phyloP scores from a whole-genome alignment of 2,888 invertebrate species.

The Agrochola circellaris region DNA sequence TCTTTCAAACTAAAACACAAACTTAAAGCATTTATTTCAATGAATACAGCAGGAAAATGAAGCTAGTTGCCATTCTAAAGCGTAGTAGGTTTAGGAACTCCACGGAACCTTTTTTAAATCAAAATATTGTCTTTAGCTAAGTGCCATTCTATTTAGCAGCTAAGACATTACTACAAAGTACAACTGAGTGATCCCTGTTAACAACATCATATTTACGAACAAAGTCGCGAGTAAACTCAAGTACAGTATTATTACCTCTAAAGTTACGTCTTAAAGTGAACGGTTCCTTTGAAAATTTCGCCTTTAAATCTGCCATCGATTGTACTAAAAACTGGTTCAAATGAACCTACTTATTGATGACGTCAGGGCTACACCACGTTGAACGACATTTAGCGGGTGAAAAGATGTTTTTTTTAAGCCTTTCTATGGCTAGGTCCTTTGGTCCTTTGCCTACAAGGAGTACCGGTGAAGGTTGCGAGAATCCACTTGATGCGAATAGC shows the following conservation, averaged over 20 bases:
- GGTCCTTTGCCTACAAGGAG: not conserved
- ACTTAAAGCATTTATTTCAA: not conserved
- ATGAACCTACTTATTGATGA: slow-evolving; percentile 26
- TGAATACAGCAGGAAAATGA: not conserved
- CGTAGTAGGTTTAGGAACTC: not conserved
- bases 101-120: not conserved
- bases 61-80: not conserved
- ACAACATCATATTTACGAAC: not conserved
- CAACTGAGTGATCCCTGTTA: not conserved
- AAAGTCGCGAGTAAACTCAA: slow-evolving; percentile 24
- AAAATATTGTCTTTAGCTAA: not conserved
- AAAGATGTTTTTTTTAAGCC: not conserved
- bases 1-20: not conserved
- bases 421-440: too few species aligned
- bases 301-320: slow-evolving; percentile 44
- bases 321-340: slow-evolving; percentile 57
- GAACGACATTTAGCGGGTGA: slow-evolving; percentile 27
- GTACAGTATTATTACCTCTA: slow-evolving; percentile 34
- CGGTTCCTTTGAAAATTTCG: slow-evolving; percentile 53
- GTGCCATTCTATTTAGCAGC: not conserved
- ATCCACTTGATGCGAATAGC: not conserved
- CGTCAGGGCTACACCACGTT: slow-evolving; percentile 9
- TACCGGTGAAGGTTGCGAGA: not conserved
- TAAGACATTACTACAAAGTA: not conserved
- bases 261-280: slow-evolving; percentile 60